phyloP scores from a whole-genome alignment of 2,113 vertebrate species.

The Planiliza haematocheilus region DNA sequence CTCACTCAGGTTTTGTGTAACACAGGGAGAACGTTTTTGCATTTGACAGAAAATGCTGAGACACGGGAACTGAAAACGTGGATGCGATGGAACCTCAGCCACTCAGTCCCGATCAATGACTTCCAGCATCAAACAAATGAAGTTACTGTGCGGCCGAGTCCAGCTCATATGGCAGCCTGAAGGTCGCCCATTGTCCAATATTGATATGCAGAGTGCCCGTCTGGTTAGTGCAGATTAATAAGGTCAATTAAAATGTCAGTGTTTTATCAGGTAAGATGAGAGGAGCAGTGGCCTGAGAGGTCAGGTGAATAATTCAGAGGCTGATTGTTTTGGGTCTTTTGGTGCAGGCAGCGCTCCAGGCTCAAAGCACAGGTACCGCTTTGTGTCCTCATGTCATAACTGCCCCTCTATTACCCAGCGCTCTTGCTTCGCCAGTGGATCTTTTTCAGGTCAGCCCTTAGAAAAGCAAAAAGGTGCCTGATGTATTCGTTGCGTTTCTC shows the following conservation, averaged over 20 bases:
- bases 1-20: too few species aligned
- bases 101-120: neutral
- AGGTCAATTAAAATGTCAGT: constrained; percentile 74
- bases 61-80: neutral
- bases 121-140: rapidly evolving
- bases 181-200: neutral
- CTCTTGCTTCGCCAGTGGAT: constrained; percentile 5
- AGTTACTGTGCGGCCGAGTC: neutral
- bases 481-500: too few species aligned
- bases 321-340: constrained; percentile 70
- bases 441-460: neutral
- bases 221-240: constrained; percentile 30
- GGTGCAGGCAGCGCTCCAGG: constrained; percentile 28
- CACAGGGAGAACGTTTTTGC: too few species aligned
- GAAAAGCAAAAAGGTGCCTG: too few species aligned
- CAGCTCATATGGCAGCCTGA: neutral
- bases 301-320: constrained; percentile 82
- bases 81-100: neutral
- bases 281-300: constrained; percentile 66
- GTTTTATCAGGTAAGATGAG: constrained; percentile 79
- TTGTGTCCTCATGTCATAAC: constrained; percentile 53
- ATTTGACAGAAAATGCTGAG: too few species aligned
- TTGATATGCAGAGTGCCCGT: neutral
- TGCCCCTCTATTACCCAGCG: constrained; percentile 32
- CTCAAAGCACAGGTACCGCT: constrained; percentile 20